Conservation (phyloP, 2,888 invertebrate species). For the Parnassius apollo region DNA sequence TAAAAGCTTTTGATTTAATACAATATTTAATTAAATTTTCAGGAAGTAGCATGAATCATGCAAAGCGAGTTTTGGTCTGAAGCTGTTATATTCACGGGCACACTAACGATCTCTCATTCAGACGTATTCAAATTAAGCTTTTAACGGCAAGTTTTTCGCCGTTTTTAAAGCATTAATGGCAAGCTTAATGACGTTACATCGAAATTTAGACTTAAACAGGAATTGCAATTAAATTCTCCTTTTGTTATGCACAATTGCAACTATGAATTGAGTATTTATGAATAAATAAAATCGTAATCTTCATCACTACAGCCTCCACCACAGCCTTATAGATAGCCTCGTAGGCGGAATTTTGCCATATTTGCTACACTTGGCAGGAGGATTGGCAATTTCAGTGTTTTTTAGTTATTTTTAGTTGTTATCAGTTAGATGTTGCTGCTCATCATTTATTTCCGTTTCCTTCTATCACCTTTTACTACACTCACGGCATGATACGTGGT, state of each 20-base stretch:
- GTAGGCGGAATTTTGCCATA: too few relatives aligned
- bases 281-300: neutral
- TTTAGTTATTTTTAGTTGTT: too few relatives aligned
- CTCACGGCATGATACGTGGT: too few relatives aligned
- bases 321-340: too few relatives aligned
- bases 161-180: conserved; percentile 16
- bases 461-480: too few relatives aligned
- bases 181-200: conserved; percentile 25
- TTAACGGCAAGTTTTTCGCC: conserved; percentile 24
- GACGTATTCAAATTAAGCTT: conserved; percentile 27
- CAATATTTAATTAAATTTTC: conserved; percentile 20
- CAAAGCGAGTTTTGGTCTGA: conserved; percentile 15
- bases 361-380: too few relatives aligned
- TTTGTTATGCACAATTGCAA: neutral
- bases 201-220: conserved; percentile 26
- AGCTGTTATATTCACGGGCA: conserved; percentile 11
- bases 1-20: conserved; percentile 2
- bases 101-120: conserved; percentile 24
- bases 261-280: too few relatives aligned
- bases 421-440: too few relatives aligned
- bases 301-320: too few relatives aligned
- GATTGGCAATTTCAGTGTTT: too few relatives aligned
- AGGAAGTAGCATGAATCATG: conserved; percentile 16
- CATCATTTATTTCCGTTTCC: too few relatives aligned
- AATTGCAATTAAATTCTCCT: conserved; percentile 23